Percentiles rank a stretch among this genome's conserved stretches.
Evolutionary conservation across 2,113 vertebrate species (phyloP).

Genomic region (Phalacrocorax carbo): DNA sequence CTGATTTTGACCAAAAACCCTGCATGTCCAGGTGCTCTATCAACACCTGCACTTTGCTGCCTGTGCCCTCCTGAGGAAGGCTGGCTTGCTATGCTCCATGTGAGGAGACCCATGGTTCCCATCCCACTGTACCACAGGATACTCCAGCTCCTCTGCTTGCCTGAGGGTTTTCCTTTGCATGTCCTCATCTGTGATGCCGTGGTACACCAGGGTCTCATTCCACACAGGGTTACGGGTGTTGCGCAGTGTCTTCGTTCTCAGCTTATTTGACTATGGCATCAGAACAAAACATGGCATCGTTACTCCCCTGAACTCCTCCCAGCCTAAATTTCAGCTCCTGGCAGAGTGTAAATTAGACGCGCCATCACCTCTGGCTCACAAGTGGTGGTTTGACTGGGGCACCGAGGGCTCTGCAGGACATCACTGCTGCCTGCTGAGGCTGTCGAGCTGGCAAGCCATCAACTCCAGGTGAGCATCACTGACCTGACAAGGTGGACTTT

Average conservation of each 20-base stretch:
- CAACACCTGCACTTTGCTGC: rapidly evolving
- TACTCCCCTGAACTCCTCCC: neutral
- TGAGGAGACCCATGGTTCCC: rapidly evolving
- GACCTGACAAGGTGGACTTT: neutral
- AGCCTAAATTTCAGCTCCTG: neutral
- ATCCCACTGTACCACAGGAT: rapidly evolving
- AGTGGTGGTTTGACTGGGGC: neutral
- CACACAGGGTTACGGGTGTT: conserved; percentile 94
- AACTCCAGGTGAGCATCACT: neutral
- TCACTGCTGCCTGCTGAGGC: neutral
- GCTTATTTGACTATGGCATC: conserved; percentile 85
- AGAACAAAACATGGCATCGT: rapidly evolving
- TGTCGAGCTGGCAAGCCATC: rapidly evolving
- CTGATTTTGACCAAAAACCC: neutral
- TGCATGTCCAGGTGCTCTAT: neutral
- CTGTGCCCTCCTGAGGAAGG: neutral
- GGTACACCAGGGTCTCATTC: conserved; percentile 93
- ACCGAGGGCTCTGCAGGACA: neutral
- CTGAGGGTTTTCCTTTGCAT: conserved; percentile 97
- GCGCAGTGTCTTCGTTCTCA: conserved; percentile 93
- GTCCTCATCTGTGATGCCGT: conserved; percentile 93
- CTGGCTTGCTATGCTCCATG: rapidly evolving
- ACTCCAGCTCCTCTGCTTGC: conserved; percentile 16
- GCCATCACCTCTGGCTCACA: neutral
- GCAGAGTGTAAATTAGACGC: neutral